phyloP scores from a whole-genome alignment of 2,113 vertebrate genomes.

The Reinhardtius hippoglossoides region DNA sequence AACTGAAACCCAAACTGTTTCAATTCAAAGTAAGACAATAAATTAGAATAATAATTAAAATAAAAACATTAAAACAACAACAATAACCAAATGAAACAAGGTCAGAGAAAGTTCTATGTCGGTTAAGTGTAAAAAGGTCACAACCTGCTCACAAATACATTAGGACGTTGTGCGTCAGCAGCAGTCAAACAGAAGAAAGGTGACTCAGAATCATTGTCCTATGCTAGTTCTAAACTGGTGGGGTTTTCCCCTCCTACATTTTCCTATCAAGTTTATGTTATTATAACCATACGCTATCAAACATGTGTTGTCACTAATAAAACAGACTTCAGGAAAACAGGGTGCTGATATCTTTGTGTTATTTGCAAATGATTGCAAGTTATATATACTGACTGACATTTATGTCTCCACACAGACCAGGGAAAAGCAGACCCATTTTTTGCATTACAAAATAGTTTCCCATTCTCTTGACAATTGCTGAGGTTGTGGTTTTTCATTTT shows the following conservation, averaged over 20 bases:
- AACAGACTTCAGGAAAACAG: neutral
- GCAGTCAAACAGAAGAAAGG: neutral
- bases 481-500: neutral
- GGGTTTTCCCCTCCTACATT: slow-evolving; percentile 52
- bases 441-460: neutral
- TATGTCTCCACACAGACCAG: neutral
- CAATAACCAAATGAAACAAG: neutral
- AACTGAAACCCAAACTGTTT: neutral
- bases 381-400: neutral
- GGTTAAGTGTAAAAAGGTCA: neutral
- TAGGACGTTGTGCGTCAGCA: slow-evolving; percentile 12
- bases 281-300: neutral
- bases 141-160: neutral
- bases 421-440: too few relatives aligned
- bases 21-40: too few relatives aligned
- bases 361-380: neutral
- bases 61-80: neutral
- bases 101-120: neutral
- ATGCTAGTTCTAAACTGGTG: neutral
- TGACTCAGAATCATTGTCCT: slow-evolving; percentile 35
- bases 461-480: neutral
- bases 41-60: neutral
- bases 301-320: neutral
- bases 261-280: neutral
- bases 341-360: neutral